phyloP scores from a whole-genome alignment of 1,140 invertebrate genomes.

The Batillaria attramentaria region DNA sequence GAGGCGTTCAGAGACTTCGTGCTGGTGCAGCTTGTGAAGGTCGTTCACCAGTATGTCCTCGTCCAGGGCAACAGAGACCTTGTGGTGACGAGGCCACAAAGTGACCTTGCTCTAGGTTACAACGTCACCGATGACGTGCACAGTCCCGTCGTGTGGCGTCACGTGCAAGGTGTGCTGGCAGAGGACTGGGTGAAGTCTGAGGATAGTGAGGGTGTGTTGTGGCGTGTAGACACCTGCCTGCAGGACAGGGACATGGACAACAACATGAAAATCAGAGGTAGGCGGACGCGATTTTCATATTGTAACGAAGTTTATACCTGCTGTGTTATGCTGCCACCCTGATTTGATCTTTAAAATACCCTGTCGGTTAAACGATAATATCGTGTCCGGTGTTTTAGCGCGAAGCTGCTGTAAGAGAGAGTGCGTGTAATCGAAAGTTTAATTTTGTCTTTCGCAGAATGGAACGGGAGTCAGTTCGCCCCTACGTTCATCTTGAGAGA shows the following conservation, averaged over 20 bases:
- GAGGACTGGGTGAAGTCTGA: constrained; percentile 22
- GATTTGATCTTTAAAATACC: too few relatives aligned
- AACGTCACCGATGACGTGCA: background rate
- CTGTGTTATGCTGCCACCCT: too few relatives aligned
- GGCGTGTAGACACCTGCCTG: constrained; percentile 44
- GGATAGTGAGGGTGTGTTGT: background rate
- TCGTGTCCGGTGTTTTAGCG: background rate
- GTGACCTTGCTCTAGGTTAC: constrained; percentile 31
- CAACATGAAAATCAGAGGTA: constrained; percentile 44
- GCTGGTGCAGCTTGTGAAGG: constrained; percentile 4
- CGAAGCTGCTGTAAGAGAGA: background rate
- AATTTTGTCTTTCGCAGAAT: too few relatives aligned
- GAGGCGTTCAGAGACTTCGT: constrained; percentile 25
- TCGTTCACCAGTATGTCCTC: constrained; percentile 18
- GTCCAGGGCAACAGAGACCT: constrained; percentile 22
- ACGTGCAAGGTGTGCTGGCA: constrained; percentile 18
- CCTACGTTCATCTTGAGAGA: background rate
- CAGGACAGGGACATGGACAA: constrained; percentile 38
- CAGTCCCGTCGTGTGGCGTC: background rate
- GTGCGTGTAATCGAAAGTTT: too few relatives aligned
- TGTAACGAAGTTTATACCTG: too few relatives aligned
- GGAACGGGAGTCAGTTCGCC: constrained; percentile 24
- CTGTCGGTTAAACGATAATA: too few relatives aligned
- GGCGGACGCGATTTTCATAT: background rate
- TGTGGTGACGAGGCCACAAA: constrained; percentile 34